Conservation (phyloP, 2,888 invertebrate genomes). For the Blera fallax region DNA sequence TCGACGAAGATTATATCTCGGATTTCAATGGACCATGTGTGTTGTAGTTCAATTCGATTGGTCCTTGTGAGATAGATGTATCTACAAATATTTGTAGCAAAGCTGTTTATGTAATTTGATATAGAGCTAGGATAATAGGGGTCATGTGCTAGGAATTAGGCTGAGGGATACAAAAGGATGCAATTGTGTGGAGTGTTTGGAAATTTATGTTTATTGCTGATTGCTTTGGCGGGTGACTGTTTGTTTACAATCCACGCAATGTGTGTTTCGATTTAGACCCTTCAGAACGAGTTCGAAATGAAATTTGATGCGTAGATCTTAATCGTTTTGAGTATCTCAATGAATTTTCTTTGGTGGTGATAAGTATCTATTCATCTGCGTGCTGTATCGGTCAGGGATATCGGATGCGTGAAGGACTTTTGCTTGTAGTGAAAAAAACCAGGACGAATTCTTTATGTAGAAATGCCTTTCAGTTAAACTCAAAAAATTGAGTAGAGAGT, state of each 20-base stretch:
- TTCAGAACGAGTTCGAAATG: background rate
- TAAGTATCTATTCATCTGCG: no score
- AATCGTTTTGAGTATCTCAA: background rate
- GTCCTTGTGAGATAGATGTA: conserved; percentile 39
- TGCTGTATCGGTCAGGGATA: no score
- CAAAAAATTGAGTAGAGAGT: no score
- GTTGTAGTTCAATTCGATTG: background rate
- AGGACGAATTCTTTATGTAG: no score
- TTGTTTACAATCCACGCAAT: background rate
- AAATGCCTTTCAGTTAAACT: no score
- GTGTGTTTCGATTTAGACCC: background rate
- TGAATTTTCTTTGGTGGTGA: background rate
- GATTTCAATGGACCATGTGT: conserved; percentile 30
- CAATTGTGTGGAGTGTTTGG: background rate
- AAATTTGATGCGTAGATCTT: background rate
- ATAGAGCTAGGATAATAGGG: conserved; percentile 25
- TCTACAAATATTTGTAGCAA: conserved; percentile 12
- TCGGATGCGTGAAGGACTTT: no score
- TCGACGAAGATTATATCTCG: conserved; percentile 26
- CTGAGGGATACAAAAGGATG: conserved; percentile 17
- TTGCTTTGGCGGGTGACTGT: background rate
- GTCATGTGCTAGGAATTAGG: background rate
- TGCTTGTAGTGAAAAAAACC: no score
- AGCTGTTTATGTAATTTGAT: conserved; percentile 55
- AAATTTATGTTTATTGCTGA: background rate